A percentile compares a stretch with the other conserved stretches of the same genome.
Evolutionary conservation across 2,113 vertebrate genomes (phyloP).

Genomic region (Caranx ignobilis): DNA sequence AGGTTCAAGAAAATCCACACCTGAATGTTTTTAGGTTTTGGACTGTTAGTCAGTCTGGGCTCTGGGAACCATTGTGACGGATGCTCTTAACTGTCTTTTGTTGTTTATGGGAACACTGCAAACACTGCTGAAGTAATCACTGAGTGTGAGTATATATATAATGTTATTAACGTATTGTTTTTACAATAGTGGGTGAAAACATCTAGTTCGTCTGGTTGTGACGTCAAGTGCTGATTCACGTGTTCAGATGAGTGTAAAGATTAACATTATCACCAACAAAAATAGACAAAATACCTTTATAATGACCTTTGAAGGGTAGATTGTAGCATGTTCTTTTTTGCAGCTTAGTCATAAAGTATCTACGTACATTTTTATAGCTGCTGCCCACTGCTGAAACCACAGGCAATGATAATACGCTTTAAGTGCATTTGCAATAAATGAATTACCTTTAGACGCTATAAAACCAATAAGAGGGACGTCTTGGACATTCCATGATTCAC

Average conservation of each 20-base stretch:
- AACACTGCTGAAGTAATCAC: neutral
- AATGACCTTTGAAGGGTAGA: constrained; percentile 18
- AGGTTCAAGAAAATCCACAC: no score
- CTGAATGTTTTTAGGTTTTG: neutral
- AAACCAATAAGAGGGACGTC: constrained; percentile 29
- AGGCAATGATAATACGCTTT: constrained; percentile 39
- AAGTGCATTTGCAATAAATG: constrained; percentile 26
- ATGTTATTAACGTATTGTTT: neutral
- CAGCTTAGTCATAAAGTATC: constrained; percentile 39
- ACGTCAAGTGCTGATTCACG: neutral
- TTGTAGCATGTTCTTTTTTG: neutral
- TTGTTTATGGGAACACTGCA: neutral
- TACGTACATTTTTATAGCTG: constrained; percentile 4
- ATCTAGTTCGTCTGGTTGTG: neutral
- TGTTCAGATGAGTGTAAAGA: neutral
- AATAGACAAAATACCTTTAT: neutral
- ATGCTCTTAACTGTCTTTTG: no score
- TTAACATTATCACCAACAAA: neutral
- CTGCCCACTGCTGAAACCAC: constrained; percentile 18
- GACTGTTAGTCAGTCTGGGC: neutral
- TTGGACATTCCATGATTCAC: constrained; percentile 46
- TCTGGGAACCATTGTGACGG: no score
- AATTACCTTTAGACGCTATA: constrained; percentile 44
- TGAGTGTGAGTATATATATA: neutral
- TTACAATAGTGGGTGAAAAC: neutral